phyloP scores from a whole-genome alignment of 2,888 invertebrate genomes.

The Galerucella nymphaeae region DNA sequence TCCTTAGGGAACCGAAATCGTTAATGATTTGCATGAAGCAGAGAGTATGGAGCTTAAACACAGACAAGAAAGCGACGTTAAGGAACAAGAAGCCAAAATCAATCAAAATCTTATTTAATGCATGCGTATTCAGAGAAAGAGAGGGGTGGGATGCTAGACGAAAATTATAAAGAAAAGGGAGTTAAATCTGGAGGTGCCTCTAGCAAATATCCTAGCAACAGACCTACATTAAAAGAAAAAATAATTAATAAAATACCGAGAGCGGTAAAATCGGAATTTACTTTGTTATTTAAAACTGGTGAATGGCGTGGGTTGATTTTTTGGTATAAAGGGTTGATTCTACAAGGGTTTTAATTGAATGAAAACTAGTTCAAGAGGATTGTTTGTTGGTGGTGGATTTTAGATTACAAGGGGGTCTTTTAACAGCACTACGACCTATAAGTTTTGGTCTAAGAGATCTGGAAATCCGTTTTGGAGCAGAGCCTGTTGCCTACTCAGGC shows the following conservation, averaged over 20 bases:
- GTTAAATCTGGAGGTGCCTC: background rate
- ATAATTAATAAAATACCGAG: background rate
- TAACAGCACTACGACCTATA: no score
- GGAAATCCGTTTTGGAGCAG: no score
- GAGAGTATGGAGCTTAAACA: conserved; percentile 3
- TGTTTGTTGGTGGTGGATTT: no score
- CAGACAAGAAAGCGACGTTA: conserved; percentile 12
- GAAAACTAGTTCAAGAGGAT: no score
- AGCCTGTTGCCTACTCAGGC: no score
- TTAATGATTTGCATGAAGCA: conserved; percentile 17
- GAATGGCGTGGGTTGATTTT: background rate
- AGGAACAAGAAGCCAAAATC: conserved; percentile 22
- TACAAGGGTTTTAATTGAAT: background rate
- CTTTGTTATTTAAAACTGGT: background rate
- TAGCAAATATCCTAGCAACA: background rate
- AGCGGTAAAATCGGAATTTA: background rate
- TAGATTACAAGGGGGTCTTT: no score
- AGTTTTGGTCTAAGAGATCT: no score
- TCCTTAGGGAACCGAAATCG: conserved; percentile 5
- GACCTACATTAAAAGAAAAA: background rate
- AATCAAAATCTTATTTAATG: conserved; percentile 17
- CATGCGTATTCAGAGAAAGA: conserved; percentile 5
- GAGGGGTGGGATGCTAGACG: conserved; percentile 8
- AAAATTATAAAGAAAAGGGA: background rate
- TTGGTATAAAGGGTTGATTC: background rate